phyloP scores from a whole-genome alignment of 2,888 invertebrate species.

The Eumerus sabulonum region DNA sequence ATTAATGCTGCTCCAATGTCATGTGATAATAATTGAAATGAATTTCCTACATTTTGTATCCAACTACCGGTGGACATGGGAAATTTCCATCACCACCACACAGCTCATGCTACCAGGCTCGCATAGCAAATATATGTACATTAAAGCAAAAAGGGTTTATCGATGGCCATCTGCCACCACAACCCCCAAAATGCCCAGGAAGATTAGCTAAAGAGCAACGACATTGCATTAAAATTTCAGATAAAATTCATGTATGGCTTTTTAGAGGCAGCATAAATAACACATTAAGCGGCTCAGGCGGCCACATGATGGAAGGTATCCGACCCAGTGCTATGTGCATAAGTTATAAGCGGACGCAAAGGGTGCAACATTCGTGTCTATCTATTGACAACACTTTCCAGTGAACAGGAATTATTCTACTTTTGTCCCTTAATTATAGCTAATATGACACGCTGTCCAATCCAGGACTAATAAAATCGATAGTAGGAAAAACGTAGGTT shows the following conservation, averaged over 20 bases:
- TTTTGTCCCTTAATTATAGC: conserved; percentile 53
- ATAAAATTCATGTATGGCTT: conserved; percentile 65
- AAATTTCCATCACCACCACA: conserved; percentile 51
- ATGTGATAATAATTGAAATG: conserved; percentile 70
- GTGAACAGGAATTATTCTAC: conserved; percentile 51
- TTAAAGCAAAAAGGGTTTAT: conserved; percentile 51
- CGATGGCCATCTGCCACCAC: conserved; percentile 7
- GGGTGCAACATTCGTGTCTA: conserved; percentile 37
- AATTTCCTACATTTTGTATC: conserved; percentile 65
- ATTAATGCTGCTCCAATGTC: conserved; percentile 72
- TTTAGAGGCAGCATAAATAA: conserved; percentile 63
- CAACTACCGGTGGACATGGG: conserved; percentile 46
- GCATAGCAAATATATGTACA: conserved; percentile 13
- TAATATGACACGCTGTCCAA: conserved; percentile 25
- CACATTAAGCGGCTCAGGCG: conserved; percentile 53
- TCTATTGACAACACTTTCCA: conserved; percentile 58
- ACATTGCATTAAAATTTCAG: conserved; percentile 66
- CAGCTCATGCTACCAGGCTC: conserved; percentile 19
- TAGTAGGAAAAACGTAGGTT: conserved; percentile 11
- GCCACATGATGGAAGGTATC: conserved; percentile 56
- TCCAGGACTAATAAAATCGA: conserved; percentile 47
- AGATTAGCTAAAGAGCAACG: conserved; percentile 60
- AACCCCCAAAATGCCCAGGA: conserved; percentile 9
- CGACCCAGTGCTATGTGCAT: conserved; percentile 51
- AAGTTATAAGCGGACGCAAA: conserved; percentile 51